Base-by-base conservation (phyloP, 2,113 vertebrate species). In the Agapornis roseicollis region DNA sequence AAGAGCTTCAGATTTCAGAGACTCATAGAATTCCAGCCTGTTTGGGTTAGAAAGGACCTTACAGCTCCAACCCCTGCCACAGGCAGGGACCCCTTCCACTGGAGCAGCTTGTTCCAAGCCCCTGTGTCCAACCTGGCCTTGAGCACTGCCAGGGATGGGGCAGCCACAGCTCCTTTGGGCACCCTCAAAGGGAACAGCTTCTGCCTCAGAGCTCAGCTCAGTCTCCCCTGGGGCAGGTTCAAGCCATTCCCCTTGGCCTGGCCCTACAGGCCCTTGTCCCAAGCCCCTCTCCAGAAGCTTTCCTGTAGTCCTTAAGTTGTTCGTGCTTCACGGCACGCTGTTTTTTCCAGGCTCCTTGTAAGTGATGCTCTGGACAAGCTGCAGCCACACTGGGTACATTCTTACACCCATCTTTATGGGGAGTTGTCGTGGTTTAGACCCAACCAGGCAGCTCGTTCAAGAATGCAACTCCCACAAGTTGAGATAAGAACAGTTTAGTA, bases 61-160 rank as follows among this genome's bases (percentile, higher is more conserved):
- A n/a, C 33, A n/a, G 56, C 4, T 14, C 56, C 56, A n/a, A 0
- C 13, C 33, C 56, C 33, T 58, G 20, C 55, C 20, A 1, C 0
- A 2, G 20, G 20, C 55, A 58, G 55, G 33, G 33, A n/a, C 55
- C 2, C 33, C 55, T n/a, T 23, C 55, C 55, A n/a, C 55, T n/a
- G 2, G 55, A 58, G 55, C 33, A 58, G 55, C 1, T 9, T 58
- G 20, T 33, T 58, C 55, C 55, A 58, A n/a, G 44, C 31, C 53
- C 31, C 53, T 55, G 31, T 6, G 29, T 55, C 53, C 29, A 55
- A 24, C 22, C 47, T 49, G 47, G 47, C 47, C 47, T 49, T n/a
- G n/a, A n/a, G n/a, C n/a, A n/a, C n/a, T n/a, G n/a, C n/a, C n/a
- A n/a, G n/a, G n/a, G n/a, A n/a, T n/a, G n/a, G n/a, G n/a, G n/a